Percentiles rank a stretch among this genome's conserved stretches.
Evolutionary conservation across 2,888 invertebrate species (phyloP).

Genomic region (Cotesia congregata): DNA sequence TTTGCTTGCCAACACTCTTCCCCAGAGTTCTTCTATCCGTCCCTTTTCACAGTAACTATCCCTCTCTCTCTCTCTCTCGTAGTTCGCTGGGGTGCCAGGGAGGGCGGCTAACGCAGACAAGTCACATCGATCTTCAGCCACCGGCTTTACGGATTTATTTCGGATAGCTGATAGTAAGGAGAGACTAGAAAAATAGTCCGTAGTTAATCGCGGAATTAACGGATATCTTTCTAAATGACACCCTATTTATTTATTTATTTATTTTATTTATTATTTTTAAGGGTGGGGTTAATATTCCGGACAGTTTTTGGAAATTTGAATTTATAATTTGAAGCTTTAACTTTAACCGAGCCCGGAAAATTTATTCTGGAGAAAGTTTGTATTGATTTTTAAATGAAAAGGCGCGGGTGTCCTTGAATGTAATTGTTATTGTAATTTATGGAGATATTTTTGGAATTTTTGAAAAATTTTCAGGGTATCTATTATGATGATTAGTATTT

Average conservation of each 20-base stretch:
- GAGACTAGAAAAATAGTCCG: neutral
- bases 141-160: slow-evolving; percentile 52
- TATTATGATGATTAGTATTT: no score
- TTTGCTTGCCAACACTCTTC: slow-evolving; percentile 14
- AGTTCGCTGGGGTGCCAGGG: neutral
- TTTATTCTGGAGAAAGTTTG: no score
- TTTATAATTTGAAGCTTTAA: no score
- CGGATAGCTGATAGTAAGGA: slow-evolving; percentile 31
- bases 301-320: no score
- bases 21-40: neutral
- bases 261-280: neutral
- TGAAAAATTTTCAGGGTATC: no score
- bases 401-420: no score
- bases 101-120: neutral
- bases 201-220: neutral
- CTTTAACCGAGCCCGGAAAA: no score
- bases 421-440: no score
- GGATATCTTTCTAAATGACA: neutral
- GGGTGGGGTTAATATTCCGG: no score
- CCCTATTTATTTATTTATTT: neutral
- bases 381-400: no score
- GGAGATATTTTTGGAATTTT: no score
- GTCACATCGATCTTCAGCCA: slow-evolving; percentile 49
- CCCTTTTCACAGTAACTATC: slow-evolving; percentile 3
- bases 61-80: slow-evolving; percentile 4